Evolutionary conservation across 1,140 invertebrate species (phyloP), one percentile per base, ranked within the genome.

Genomic region (Drosophila simulans): DNA sequence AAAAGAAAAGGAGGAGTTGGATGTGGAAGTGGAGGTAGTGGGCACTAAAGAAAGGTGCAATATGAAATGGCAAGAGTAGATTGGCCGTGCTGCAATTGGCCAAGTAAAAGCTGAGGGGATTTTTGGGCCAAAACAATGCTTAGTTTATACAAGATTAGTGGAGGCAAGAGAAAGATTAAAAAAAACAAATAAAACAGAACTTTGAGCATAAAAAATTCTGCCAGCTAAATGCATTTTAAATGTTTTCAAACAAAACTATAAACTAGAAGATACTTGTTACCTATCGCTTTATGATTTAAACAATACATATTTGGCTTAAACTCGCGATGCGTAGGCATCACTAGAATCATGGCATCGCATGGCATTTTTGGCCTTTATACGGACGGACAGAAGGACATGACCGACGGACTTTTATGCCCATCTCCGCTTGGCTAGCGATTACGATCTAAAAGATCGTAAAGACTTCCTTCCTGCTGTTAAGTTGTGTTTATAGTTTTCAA

Each of bases 21-120:
- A 27, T 27, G 25, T 22, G 20, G 20, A 3, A 10, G 31, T 2
- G 31, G 7, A 8, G 31, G 31, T 3, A 8, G 15, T 56, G 40
- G 56, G 55, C 55, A 27, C 48, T 35, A 59, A 52, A 58, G 22
- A 60, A 55, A 88, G 76, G 84, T 89, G 84, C 66, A 89, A 83
- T 69, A 64, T 71, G 65, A 59, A 88, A 88, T 68, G 58, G 46
- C 46, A 58, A 79, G 75, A 63, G 48, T 76, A 37, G 62, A 85
- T 86, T 77, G 77, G 58, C 55, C 73, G 52, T 51, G 59, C 13
- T 42, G 59, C 57, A 40, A 43, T 22, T 3, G 34, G n/a, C 57
- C 5, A 48, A 37, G 25, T 22, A 25, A 77, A 63, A 25, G 12
- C 40, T 35, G 34, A n/a, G 49, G 35, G 1, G 27, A 12, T 45